phyloP scores from a whole-genome alignment of 2,797 vertebrate species.

The Hoplostethus atlanticus region DNA sequence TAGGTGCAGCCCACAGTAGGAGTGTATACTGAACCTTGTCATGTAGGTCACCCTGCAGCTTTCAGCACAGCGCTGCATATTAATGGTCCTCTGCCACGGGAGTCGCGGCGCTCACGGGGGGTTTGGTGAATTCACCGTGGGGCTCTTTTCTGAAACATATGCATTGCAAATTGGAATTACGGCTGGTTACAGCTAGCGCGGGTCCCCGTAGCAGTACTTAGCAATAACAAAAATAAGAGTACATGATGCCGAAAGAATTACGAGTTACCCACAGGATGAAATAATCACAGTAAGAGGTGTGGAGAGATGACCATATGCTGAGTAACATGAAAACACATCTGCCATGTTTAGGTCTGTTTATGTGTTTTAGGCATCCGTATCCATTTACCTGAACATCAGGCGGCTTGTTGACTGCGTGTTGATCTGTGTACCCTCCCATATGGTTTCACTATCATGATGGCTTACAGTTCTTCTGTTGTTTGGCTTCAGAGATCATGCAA shows the following conservation, averaged over 20 bases:
- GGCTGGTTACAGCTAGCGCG: slow-evolving; percentile 57
- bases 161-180: slow-evolving; percentile 83
- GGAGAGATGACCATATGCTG: slow-evolving; percentile 47
- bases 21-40: slow-evolving; percentile 84
- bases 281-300: slow-evolving; percentile 44
- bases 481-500: neutral
- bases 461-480: neutral
- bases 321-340: slow-evolving; percentile 22
- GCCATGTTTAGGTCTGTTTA: neutral
- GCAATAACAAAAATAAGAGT: slow-evolving; percentile 57
- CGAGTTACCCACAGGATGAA: slow-evolving; percentile 46
- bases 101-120: slow-evolving; percentile 60
- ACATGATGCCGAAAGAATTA: slow-evolving; percentile 46
- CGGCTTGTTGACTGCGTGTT: slow-evolving; percentile 23
- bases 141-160: slow-evolving; percentile 83
- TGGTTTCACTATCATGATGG: slow-evolving; percentile 17
- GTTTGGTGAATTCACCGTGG: slow-evolving; percentile 73
- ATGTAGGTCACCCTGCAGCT: slow-evolving; percentile 84
- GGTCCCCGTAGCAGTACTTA: slow-evolving; percentile 63
- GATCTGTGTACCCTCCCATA: slow-evolving; percentile 9
- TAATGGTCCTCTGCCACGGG: slow-evolving; percentile 71
- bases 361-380: slow-evolving; percentile 8
- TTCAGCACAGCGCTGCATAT: slow-evolving; percentile 85
- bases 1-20: slow-evolving; percentile 74
- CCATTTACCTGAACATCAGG: slow-evolving; percentile 48